Evolutionary conservation across 2,888 invertebrate genomes (phyloP).

Genomic region (Reticulitermes lucifugus): DNA sequence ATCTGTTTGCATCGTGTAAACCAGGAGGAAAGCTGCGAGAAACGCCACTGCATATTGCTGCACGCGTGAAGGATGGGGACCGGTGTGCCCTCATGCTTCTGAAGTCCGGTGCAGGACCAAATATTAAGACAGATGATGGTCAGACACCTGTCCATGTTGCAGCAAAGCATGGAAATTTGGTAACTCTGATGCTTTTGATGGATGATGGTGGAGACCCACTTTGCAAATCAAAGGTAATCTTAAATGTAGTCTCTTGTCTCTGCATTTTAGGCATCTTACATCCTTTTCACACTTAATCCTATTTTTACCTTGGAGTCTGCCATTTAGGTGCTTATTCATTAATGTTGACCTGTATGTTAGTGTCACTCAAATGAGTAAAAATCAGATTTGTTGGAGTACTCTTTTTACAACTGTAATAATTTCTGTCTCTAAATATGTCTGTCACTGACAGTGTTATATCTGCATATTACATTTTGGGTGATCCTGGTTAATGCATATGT

Average conservation of each 20-base stretch:
- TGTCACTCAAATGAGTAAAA: too few relatives aligned
- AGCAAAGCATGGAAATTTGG: slow-evolving; percentile 90
- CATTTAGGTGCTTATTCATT: too few relatives aligned
- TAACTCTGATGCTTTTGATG: slow-evolving; percentile 85
- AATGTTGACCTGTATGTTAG: too few relatives aligned
- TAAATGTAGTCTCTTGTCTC: background rate
- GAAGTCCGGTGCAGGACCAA: slow-evolving; percentile 97
- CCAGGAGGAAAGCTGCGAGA: slow-evolving; percentile 87
- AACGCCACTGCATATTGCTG: slow-evolving; percentile 98
- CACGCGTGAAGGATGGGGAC: slow-evolving; percentile 90
- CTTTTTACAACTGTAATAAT: too few relatives aligned
- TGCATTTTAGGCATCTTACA: too few relatives aligned
- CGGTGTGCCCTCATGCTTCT: slow-evolving; percentile 96
- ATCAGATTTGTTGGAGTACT: too few relatives aligned
- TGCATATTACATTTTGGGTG: too few relatives aligned
- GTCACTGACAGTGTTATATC: too few relatives aligned
- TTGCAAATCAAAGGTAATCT: slow-evolving; percentile 85
- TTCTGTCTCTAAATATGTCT: too few relatives aligned
- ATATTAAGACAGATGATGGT: slow-evolving; percentile 94
- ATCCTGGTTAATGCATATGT: too few relatives aligned
- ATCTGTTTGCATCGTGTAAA: slow-evolving; percentile 8
- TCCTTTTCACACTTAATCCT: too few relatives aligned
- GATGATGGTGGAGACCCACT: slow-evolving; percentile 96
- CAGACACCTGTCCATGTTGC: slow-evolving; percentile 98
- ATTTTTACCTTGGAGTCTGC: too few relatives aligned